Evolutionary conservation across 2,113 vertebrate species (phyloP).

Genomic region (Quiscalus mexicanus): DNA sequence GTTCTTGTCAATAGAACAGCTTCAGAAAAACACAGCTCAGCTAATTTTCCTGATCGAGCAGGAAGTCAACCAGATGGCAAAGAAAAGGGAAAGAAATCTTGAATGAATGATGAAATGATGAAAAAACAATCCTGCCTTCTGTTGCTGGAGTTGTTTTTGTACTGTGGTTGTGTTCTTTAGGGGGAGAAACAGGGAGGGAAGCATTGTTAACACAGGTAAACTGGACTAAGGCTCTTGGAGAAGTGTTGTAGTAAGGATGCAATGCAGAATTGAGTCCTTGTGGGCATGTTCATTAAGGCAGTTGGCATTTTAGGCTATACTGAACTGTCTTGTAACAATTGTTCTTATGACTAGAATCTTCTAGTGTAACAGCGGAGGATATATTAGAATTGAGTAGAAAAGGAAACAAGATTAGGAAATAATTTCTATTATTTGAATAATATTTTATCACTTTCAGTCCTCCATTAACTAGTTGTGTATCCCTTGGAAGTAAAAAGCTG

Average conservation of each 20-base stretch:
- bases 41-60: fast-evolving
- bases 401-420: background rate
- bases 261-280: background rate
- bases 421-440: background rate
- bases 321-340: background rate
- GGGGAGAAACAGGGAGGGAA: background rate
- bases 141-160: background rate
- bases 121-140: background rate
- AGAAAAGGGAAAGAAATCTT: background rate
- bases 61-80: background rate
- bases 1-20: background rate
- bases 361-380: background rate
- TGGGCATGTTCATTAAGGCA: background rate
- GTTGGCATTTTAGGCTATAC: background rate
- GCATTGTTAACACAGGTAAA: background rate
- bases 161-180: fast-evolving
- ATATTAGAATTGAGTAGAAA: background rate
- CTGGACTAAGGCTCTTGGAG: background rate
- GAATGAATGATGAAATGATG: background rate
- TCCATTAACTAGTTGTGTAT: background rate
- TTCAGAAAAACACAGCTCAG: background rate
- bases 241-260: background rate
- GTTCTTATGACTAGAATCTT: background rate
- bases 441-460: background rate
- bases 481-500: background rate